Conservation (phyloP, 2,888 invertebrate species). For the Xanthorhoe spadicearia region DNA sequence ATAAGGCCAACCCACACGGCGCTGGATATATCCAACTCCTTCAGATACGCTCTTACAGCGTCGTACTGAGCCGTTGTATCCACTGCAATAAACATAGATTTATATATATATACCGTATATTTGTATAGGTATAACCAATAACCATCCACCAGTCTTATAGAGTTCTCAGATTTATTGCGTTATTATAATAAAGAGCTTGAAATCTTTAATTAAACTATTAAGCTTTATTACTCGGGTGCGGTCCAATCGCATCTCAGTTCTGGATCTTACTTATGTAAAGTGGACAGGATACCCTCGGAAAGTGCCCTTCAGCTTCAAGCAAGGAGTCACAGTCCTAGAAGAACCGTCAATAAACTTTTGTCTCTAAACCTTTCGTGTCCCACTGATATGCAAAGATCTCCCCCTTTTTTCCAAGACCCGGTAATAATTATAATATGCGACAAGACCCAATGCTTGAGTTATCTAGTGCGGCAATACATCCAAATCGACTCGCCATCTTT, state of each 20-base stretch:
- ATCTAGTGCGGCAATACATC: too few species aligned
- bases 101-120: too few species aligned
- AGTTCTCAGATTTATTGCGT: too few species aligned
- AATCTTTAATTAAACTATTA: slow-evolving; percentile 32
- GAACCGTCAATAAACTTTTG: slow-evolving; percentile 9
- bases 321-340: slow-evolving; percentile 10
- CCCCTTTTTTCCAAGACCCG: too few species aligned
- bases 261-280: slow-evolving; percentile 38
- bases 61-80: slow-evolving; percentile 91
- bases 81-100: slow-evolving; percentile 86
- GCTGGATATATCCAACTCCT: slow-evolving; percentile 90
- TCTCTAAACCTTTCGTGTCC: not conserved
- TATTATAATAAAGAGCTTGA: not conserved
- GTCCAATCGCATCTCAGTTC: slow-evolving; percentile 25
- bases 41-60: slow-evolving; percentile 90
- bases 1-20: slow-evolving; percentile 92
- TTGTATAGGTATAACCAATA: too few species aligned
- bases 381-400: too few species aligned
- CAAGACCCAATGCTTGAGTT: too few species aligned
- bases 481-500: too few species aligned
- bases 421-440: too few species aligned
- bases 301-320: slow-evolving; percentile 28
- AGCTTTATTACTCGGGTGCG: slow-evolving; percentile 30
- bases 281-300: slow-evolving; percentile 36
- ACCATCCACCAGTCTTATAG: too few species aligned